Conservation (phyloP, 1,140 invertebrate genomes). For the Dolichoris vasculosae region DNA sequence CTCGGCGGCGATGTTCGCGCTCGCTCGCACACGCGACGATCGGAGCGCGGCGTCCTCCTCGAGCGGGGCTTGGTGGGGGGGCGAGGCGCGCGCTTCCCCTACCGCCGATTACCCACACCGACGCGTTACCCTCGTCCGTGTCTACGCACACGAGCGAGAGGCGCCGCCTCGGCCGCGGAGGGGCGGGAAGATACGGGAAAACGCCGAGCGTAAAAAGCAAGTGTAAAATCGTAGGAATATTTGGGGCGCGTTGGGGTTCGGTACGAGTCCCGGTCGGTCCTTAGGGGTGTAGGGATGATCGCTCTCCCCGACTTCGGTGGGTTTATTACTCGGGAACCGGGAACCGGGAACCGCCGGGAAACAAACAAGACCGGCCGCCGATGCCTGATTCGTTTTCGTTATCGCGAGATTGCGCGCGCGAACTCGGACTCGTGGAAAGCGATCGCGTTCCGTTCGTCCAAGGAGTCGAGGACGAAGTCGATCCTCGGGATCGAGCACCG, state of each 20-base stretch:
- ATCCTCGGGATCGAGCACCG: no score
- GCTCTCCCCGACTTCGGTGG: no score
- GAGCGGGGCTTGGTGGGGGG: no score
- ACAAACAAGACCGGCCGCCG: neutral
- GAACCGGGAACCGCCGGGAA: neutral
- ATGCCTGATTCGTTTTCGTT: no score
- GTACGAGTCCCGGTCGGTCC: no score
- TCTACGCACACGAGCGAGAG: neutral
- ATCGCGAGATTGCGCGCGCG: no score
- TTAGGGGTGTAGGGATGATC: no score
- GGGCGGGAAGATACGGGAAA: neutral
- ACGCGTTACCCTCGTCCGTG: neutral
- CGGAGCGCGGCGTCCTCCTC: neutral
- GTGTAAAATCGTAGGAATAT: constrained; percentile 23
- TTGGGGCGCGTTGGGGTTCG: no score
- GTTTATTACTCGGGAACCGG: no score
- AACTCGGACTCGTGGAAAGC: no score
- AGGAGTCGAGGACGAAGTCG: no score
- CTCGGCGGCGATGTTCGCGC: neutral
- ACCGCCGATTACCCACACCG: neutral
- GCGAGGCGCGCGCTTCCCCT: neutral
- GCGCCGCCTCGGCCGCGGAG: neutral
- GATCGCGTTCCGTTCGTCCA: no score
- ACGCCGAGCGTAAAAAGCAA: neutral
- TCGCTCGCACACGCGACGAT: neutral